phyloP scores from a whole-genome alignment of 2,888 invertebrate genomes.

The Ichneumon xanthorius region DNA sequence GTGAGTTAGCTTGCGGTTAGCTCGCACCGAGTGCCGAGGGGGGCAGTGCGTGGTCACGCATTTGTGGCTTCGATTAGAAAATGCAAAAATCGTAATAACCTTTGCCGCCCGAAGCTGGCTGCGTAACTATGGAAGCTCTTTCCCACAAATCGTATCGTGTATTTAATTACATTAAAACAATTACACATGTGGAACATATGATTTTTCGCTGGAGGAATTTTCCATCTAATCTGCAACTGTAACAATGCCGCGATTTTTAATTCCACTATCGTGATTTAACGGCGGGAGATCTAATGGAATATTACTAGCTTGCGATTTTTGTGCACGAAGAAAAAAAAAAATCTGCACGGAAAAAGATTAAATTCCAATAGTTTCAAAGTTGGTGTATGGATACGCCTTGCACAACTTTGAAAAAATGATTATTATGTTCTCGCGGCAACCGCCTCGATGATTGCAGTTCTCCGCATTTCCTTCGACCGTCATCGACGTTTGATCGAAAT shows the following conservation, averaged over 20 bases:
- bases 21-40: conserved; percentile 3
- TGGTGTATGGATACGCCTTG: not conserved
- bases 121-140: conserved; percentile 26
- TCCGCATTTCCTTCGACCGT: conserved; percentile 68
- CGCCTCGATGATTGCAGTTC: conserved; percentile 9
- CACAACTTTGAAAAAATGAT: not conserved
- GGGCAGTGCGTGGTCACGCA: conserved; percentile 29
- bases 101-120: conserved; percentile 14
- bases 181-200: not conserved
- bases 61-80: conserved; percentile 55
- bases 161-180: conserved; percentile 15
- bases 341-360: not conserved
- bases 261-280: not conserved
- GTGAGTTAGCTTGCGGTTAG: conserved; percentile 53
- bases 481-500: conserved; percentile 76
- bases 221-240: not conserved
- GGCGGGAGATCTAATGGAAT: not conserved
- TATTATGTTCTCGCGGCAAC: conserved; percentile 5
- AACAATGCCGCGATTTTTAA: not conserved
- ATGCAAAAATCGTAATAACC: conserved; percentile 53
- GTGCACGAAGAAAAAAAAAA: not conserved
- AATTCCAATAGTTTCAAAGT: not conserved
- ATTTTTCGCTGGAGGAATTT: not conserved
- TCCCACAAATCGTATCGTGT: conserved; percentile 14
- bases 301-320: not conserved